phyloP scores from a whole-genome alignment of 2,797 vertebrate species.

The Cuniculus paca region DNA sequence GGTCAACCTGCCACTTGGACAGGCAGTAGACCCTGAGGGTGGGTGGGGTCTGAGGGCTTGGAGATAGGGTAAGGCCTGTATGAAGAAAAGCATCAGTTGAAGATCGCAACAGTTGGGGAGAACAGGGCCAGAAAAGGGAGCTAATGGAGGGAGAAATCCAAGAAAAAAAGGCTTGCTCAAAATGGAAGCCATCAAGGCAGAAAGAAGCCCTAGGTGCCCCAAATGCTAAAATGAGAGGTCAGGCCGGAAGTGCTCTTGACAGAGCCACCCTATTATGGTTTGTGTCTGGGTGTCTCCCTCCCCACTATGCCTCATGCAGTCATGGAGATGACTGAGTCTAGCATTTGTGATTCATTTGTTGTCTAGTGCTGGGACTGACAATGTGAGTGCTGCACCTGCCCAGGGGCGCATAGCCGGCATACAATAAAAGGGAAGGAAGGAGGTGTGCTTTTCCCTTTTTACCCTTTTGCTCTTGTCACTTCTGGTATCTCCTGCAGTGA shows the following conservation, averaged over 20 bases:
- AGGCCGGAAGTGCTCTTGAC: not conserved
- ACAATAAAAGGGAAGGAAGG: too few relatives aligned
- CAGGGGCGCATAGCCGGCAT: too few relatives aligned
- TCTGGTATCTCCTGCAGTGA: too few relatives aligned
- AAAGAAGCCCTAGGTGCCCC: rapidly evolving
- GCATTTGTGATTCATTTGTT: too few relatives aligned
- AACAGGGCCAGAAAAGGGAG: not conserved
- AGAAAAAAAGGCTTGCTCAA: not conserved
- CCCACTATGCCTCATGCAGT: too few relatives aligned
- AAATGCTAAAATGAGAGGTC: not conserved
- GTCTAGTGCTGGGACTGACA: too few relatives aligned
- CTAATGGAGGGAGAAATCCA: not conserved
- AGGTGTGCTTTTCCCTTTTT: too few relatives aligned
- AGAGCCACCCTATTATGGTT: too few relatives aligned
- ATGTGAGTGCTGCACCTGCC: too few relatives aligned
- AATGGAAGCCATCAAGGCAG: not conserved
- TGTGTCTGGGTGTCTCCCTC: too few relatives aligned
- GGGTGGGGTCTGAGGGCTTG: rapidly evolving
- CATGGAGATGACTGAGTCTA: too few relatives aligned
- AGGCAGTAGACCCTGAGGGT: not conserved
- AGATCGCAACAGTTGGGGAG: not conserved
- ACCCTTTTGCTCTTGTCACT: too few relatives aligned
- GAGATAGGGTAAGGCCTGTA: not conserved
- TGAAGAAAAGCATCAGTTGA: not conserved
- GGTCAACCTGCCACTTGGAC: not conserved